A percentile compares a stretch with the other conserved stretches of the same genome.
phyloP scores from a whole-genome alignment of 2,797 vertebrate genomes.

The Allobates femoralis region DNA sequence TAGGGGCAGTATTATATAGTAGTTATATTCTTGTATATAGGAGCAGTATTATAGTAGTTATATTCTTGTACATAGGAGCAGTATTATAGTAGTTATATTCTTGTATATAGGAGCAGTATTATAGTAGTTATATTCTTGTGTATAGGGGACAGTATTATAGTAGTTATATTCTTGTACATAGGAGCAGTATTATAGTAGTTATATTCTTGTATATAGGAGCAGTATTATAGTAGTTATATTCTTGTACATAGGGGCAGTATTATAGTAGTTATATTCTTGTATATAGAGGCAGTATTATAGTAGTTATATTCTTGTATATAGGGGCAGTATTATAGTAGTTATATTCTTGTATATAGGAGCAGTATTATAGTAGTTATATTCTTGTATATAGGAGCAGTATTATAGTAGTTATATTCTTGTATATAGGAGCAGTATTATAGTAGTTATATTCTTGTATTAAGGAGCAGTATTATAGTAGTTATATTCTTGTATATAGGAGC shows the following conservation, averaged over 20 bases:
- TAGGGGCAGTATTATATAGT: constrained; percentile 9
- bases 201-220: constrained; percentile 4
- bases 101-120: constrained; percentile 6
- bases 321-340: constrained; percentile 1
- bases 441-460: no score
- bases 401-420: no score
- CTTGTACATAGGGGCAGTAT: constrained; percentile 4
- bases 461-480: no score
- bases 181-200: not conserved
- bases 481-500: no score
- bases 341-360: constrained; percentile 1
- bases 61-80: constrained; percentile 7
- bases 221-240: constrained; percentile 20
- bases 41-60: constrained; percentile 6
- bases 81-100: constrained; percentile 19
- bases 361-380: constrained; percentile 16
- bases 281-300: no score
- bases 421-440: no score
- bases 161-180: constrained; percentile 2
- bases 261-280: no score
- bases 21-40: constrained; percentile 1
- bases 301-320: constrained; percentile 18
- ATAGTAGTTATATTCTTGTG: constrained; percentile 18
- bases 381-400: not conserved
- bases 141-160: not conserved